These are phyloP conservation scores for Ganaspis brasiliensis DNA, from an alignment of 2,888 invertebrate species.

Conservation along the genomic window DNA sequence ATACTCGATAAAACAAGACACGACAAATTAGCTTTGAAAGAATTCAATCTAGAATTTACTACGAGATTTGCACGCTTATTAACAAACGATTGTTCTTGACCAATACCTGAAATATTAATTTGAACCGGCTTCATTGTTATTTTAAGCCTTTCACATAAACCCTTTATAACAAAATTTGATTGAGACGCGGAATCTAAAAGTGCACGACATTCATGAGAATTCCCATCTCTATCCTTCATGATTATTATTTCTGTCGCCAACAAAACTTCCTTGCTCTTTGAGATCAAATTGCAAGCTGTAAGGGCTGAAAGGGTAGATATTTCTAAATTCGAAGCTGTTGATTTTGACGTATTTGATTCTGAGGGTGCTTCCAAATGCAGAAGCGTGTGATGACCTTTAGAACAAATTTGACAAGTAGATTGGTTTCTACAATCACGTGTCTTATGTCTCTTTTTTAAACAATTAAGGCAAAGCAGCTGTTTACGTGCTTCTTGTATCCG, in stretches of 20 bases:
- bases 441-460: conserved; percentile 22
- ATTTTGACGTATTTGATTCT: too few species aligned
- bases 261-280: background rate
- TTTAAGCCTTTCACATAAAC: background rate
- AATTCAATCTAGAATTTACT: background rate
- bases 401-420: background rate
- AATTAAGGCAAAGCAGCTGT: background rate
- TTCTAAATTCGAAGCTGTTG: too few species aligned
- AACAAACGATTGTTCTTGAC: background rate
- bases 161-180: conserved; percentile 1
- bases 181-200: conserved; percentile 14
- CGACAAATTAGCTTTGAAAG: background rate
- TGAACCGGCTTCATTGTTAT: background rate
- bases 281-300: background rate
- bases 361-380: background rate
- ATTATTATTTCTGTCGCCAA: background rate
- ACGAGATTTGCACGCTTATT: background rate
- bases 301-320: background rate
- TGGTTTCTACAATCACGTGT: conserved; percentile 10
- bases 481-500: conserved; percentile 5
- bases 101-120: conserved; percentile 13
- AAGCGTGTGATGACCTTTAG: background rate
- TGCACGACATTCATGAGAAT: background rate
- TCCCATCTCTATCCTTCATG: background rate
- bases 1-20: background rate